phyloP scores from a whole-genome alignment of 1,140 invertebrate genomes.

The Papilio polyxenes region DNA sequence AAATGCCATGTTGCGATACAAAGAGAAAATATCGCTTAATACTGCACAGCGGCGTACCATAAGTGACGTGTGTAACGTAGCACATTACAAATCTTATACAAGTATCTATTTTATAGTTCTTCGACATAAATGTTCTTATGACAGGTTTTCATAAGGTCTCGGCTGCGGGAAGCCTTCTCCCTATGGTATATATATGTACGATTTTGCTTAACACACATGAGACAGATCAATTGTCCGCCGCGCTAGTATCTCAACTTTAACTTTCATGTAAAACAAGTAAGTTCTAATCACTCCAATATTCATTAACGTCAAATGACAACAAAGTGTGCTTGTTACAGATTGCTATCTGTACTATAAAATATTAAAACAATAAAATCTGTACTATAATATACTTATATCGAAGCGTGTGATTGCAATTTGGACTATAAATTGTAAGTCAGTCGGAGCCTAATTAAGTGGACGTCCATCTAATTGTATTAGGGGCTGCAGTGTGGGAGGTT shows the following conservation, averaged over 20 bases:
- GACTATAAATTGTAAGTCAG: background rate
- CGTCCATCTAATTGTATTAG: conserved; percentile 12
- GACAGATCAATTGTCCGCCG: too few species aligned
- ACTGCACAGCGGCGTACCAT: background rate
- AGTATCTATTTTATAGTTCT: too few species aligned
- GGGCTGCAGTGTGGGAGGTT: background rate
- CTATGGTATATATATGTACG: too few species aligned
- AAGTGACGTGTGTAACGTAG: background rate
- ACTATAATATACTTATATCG: background rate
- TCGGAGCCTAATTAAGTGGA: background rate
- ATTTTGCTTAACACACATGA: too few species aligned
- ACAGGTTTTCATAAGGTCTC: background rate
- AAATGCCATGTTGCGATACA: conserved; percentile 21
- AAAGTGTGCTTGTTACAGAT: background rate
- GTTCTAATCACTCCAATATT: too few species aligned
- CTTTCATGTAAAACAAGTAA: background rate
- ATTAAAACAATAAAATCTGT: background rate
- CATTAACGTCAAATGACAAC: background rate
- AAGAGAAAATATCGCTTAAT: background rate
- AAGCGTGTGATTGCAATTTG: background rate
- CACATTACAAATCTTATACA: background rate
- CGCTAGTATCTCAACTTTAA: too few species aligned
- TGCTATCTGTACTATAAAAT: background rate
- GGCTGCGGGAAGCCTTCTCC: background rate
- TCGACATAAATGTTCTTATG: background rate